Conservation (phyloP, 2,888 invertebrate species). For the Nomada hirtipes region DNA sequence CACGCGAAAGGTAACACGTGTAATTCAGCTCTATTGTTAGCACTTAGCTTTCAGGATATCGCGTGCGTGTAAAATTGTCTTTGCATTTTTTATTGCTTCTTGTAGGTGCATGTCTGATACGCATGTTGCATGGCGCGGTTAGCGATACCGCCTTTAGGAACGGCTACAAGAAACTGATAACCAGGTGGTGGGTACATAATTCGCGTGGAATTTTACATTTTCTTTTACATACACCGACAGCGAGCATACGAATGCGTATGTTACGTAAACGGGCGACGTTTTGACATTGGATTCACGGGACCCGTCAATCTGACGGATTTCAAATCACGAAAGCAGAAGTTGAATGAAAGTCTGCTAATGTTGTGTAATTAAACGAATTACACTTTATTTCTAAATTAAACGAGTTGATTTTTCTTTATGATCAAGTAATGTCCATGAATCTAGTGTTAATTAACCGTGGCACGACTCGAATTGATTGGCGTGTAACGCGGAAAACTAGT, state of each 20-base stretch:
- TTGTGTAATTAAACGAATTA: too few relatives aligned
- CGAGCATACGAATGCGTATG: too few relatives aligned
- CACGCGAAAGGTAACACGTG: slow-evolving; percentile 74
- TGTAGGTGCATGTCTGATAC: slow-evolving; percentile 82
- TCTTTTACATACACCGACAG: neutral
- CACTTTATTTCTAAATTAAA: too few relatives aligned
- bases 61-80: slow-evolving; percentile 14
- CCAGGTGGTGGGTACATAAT: slow-evolving; percentile 79
- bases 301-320: too few relatives aligned
- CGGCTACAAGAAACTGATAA: slow-evolving; percentile 78
- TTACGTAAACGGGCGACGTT: too few relatives aligned
- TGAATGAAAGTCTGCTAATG: too few relatives aligned
- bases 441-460: neutral
- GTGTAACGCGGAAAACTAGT: neutral
- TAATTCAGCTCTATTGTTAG: neutral
- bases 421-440: neutral
- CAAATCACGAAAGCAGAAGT: too few relatives aligned
- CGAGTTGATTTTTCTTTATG: too few relatives aligned
- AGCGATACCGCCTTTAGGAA: slow-evolving; percentile 74
- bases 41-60: neutral
- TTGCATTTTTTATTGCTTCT: slow-evolving; percentile 65
- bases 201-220: slow-evolving; percentile 13
- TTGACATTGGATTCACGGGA: too few relatives aligned
- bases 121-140: slow-evolving; percentile 80
- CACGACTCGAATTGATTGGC: neutral